These are phyloP conservation scores for Lamellibrachia satsuma DNA, from an alignment of 2,888 invertebrate species.

Conservation along the genomic window DNA sequence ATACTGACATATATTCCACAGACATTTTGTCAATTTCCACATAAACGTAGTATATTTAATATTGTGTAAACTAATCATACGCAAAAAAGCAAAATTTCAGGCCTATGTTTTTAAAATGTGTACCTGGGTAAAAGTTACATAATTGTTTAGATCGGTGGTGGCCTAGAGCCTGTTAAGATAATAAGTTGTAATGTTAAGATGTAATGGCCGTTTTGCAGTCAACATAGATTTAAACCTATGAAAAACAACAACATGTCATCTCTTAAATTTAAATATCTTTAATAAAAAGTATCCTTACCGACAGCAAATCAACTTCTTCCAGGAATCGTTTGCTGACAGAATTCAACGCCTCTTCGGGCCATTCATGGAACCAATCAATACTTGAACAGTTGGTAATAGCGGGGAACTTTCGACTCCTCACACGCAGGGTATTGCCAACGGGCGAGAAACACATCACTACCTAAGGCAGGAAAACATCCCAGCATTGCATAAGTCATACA, in stretches of 20 bases:
- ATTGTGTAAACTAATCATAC: neutral
- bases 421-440: constrained; percentile 89
- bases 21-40: neutral
- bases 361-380: constrained; percentile 98
- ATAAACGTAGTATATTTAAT: neutral
- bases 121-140: too few species aligned
- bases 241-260: too few species aligned
- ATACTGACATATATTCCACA: neutral
- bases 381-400: constrained; percentile 94
- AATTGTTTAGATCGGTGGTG: too few species aligned
- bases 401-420: constrained; percentile 93
- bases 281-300: constrained; percentile 69
- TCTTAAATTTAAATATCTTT: too few species aligned
- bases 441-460: constrained; percentile 97
- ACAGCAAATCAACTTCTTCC: constrained; percentile 80
- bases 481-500: neutral
- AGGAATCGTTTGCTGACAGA: constrained; percentile 91
- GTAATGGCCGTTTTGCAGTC: too few species aligned
- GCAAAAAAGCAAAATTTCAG: neutral
- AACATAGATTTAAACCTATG: too few species aligned
- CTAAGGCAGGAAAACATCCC: constrained; percentile 66
- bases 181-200: too few species aligned
- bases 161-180: too few species aligned
- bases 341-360: constrained; percentile 96
- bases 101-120: too few species aligned